These are phyloP conservation scores for Hemicentrotus pulcherrimus DNA, from an alignment of 35 echinoderm and acorn worm species.

Conservation along the genomic window DNA sequence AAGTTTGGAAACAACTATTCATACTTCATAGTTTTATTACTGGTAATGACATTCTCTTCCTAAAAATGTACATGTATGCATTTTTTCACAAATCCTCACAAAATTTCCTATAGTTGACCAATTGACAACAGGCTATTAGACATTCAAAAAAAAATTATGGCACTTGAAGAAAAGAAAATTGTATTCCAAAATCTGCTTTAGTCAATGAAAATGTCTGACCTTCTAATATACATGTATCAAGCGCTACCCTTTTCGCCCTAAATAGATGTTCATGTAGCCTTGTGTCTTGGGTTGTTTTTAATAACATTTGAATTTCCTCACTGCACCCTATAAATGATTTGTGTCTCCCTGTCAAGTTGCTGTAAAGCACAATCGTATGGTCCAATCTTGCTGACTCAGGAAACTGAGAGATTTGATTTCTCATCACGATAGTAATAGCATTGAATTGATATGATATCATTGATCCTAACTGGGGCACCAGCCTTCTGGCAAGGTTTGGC, in stretches of 20 bases:
- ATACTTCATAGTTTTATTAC: too few relatives aligned
- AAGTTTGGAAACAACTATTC: too few relatives aligned
- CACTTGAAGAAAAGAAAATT: too few relatives aligned
- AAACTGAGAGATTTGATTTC: not conserved
- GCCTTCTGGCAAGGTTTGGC: not conserved
- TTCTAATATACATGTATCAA: not conserved
- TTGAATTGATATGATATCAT: not conserved
- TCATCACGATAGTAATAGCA: not conserved
- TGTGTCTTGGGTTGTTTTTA: not conserved
- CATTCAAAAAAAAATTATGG: too few relatives aligned
- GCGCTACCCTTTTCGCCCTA: not conserved
- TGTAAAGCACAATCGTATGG: not conserved
- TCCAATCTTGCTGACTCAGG: not conserved
- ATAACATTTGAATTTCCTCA: not conserved
- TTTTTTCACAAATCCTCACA: too few relatives aligned
- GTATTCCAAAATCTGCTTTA: too few relatives aligned
- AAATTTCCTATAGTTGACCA: too few relatives aligned
- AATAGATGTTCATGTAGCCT: too few relatives aligned
- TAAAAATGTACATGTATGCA: too few relatives aligned
- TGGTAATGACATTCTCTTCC: too few relatives aligned
- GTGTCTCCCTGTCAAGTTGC: not conserved
- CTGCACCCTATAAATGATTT: not conserved
- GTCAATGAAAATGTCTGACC: too few relatives aligned
- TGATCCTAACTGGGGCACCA: not conserved
- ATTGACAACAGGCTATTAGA: too few relatives aligned